Conservation (phyloP, 2,888 invertebrate genomes). For the Megastigmus dorsalis region DNA sequence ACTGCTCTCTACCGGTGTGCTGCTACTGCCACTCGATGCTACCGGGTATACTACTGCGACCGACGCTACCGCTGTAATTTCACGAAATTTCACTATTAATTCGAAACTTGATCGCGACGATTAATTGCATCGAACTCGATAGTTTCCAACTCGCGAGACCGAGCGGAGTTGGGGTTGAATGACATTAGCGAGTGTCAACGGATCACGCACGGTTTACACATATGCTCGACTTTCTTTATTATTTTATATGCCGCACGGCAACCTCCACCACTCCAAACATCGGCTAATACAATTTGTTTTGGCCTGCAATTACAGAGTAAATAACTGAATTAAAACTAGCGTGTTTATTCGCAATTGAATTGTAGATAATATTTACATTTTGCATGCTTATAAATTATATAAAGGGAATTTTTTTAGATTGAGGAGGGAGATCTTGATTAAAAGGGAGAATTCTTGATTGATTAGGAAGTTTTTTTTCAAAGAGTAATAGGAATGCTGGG, state of each 20-base stretch:
- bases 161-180: not conserved
- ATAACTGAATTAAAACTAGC: not conserved
- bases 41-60: not conserved
- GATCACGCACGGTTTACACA: slow-evolving; percentile 9
- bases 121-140: slow-evolving; percentile 37
- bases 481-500: too few species aligned
- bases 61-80: slow-evolving; percentile 20
- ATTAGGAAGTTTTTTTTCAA: too few species aligned
- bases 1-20: not conserved
- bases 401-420: too few species aligned
- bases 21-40: not conserved
- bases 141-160: not conserved
- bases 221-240: slow-evolving; percentile 25
- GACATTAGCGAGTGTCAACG: slow-evolving; percentile 17
- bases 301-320: not conserved
- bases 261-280: not conserved
- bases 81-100: slow-evolving; percentile 42
- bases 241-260: not conserved
- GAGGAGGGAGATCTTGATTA: too few species aligned
- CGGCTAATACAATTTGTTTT: not conserved
- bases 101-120: slow-evolving; percentile 42
- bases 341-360: not conserved
- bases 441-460: too few species aligned
- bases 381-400: too few species aligned
- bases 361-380: too few species aligned